phyloP scores from a whole-genome alignment of 2,797 vertebrate genomes.

The Schizothorax lantsangensis region DNA sequence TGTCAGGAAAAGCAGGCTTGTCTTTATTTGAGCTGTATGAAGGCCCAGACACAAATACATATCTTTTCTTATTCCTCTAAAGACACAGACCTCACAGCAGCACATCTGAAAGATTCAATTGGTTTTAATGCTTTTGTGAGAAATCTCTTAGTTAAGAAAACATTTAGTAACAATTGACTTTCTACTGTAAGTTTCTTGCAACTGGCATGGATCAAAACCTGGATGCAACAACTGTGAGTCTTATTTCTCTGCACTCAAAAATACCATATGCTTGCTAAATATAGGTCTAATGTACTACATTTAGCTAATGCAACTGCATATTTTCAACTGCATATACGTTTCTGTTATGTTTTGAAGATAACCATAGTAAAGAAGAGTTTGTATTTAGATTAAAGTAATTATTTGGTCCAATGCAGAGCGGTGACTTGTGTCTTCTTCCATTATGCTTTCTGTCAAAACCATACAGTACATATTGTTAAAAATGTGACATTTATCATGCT shows the following conservation, averaged over 20 bases:
- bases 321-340: no score
- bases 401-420: neutral
- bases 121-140: neutral
- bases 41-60: neutral
- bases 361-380: no score
- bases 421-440: neutral
- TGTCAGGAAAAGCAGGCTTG: neutral
- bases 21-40: neutral
- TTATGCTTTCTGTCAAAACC: neutral
- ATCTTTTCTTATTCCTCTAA: neutral
- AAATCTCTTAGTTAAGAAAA: no score
- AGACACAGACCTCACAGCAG: constrained; percentile 8
- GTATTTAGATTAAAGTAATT: neutral
- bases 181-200: neutral
- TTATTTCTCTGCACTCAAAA: no score
- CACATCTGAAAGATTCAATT: neutral
- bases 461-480: neutral
- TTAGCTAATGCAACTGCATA: no score
- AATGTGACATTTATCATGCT: neutral
- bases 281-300: no score
- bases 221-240: neutral
- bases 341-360: no score
- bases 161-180: neutral
- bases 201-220: neutral
- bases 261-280: no score